Base-by-base conservation (phyloP, 2,797 vertebrate genomes). In the Myotis planiceps region DNA sequence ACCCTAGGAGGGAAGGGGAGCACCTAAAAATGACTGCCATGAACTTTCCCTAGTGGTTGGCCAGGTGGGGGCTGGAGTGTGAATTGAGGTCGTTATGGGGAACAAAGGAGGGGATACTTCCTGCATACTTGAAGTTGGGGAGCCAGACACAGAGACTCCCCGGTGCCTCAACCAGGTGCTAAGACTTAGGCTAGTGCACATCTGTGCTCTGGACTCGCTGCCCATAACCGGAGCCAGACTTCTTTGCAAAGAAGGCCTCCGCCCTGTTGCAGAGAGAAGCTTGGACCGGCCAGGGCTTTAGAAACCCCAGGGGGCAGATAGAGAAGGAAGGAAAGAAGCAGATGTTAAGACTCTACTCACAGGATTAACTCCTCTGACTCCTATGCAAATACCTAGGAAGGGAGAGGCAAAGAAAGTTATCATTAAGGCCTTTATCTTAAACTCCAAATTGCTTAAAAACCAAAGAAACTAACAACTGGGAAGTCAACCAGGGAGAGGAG, bases 361-460 rank as follows among this genome's bases (percentile, higher is more conserved):
- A 88, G 79, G 93, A 94, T 90, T 84, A 90, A 95, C 34, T 37
- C 95, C 90, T 96, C 82, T 72, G 85, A 94, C 80, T 93, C 95
- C 93, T 80, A 84, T 65, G 90, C 93, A 95, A 94, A 96, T 85
- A 85, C 88, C 88, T 93, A 90, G 68, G 94, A 92, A 90, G 80
- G 55, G 93, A 92, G 87, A 96, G 92, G 55, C n/a, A 85, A 2
- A 71, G 9, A 65, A 72, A 92, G 92, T 88, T 88, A 84, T 79
- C 93, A 82, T 92, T 55, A 86, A 68, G 90, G 63, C n/a, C 85
- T 94, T 95, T 81, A 95, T 93, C 93, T 95, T 71, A 87, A 93
- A 55, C 55, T 81, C 71, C 63, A 39, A 96, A 72, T 66, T 66
- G 53, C 79, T 87, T 29, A 88, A 95, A 87, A 84, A 66, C 14